Evolutionary conservation across 35 echinoderm and acorn worm genomes (phyloP), one percentile per base, ranked within the genome.

Genomic region (Stichopus chloronotus): DNA sequence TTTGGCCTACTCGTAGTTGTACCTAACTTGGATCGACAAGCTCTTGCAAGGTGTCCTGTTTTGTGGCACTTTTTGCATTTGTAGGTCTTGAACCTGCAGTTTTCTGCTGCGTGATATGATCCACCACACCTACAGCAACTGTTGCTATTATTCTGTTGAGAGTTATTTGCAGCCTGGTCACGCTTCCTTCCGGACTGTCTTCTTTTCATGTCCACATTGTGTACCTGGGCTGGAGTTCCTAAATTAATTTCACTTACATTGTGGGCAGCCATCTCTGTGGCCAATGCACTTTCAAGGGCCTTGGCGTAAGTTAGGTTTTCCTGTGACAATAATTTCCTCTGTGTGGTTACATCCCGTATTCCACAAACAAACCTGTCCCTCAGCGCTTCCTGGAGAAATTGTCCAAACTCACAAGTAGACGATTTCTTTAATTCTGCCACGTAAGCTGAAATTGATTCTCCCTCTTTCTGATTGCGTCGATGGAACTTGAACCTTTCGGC

Each of bases 281-380:
- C 72, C 72, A 76, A 76, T 76, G 72, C 72, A 76, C 72, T 11
- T 17, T 76, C 72, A 76, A 76, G 72, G 72, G n/a, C 23, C 52
- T 80, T 80, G 5, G 19, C 3, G 25, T 80, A 78, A 9, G 9
- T 78, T 16, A 78, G 6, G 20, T 78, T 20, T 3, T 78, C 20
- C 25, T n/a, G 7, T n/a, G 25, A 9, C 76, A 78, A 4, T 30
- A 78, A 20, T 78, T 78, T 78, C n/a, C 76, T 22, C 76, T 78
- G 19, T 16, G n/a, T 30, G n/a, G 9, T 10, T 1, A 10, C n/a
- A 78, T 78, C 20, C 0, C 2, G 9, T 16, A 78, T 78, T 4
- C 76, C 76, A 78, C 76, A 4, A 9, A 78, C 76, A 10, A 78
- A 20, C 20, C 76, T 22, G 76, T 78, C 76, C 6, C 19, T 78